Base-by-base conservation (phyloP, 2,113 vertebrate genomes). In the Ptychochromis oligacanthus region DNA sequence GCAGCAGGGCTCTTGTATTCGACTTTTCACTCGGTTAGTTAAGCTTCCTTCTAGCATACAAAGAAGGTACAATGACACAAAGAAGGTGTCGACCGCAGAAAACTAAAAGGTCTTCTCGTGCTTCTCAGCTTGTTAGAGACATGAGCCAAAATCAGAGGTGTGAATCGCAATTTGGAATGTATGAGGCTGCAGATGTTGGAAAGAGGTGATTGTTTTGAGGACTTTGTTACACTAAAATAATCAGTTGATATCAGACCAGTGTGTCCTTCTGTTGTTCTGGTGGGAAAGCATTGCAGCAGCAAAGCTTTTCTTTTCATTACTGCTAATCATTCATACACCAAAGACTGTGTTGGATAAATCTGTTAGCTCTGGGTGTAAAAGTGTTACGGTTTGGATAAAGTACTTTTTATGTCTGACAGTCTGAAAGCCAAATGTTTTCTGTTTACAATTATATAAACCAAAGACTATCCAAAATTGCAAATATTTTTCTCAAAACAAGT, bases 1-100 rank as follows among this genome's bases (percentile, higher is more conserved):
- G 79, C 75, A 76, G 82, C 64, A 58, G 61, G 81, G 26, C 34
- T 81, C 87, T 70, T 43, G 22, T 26, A 82, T 36, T 43, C 22
- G 17, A 75, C 67, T 55, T 85, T 79, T 79, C 31, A 56, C 26
- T 83, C 20, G 2, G 52, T 83, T 76, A 49, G 84, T 36, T 36
- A 24, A 43, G 57, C 61, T 60, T 79, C 43, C 57, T n/a, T 70
- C 40, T 59, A 52, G 43, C 78, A 62, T 54, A 70, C 40, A 28
- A 54, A 72, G 6, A n/a, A 72, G 46, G 31, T 72, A n/a, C 67
- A 3, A n/a, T 46, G 4, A 54, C 26, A 54, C 26, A 72, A 72
- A 72, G 46, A n/a, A 34, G 52, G 67, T 1, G 67, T 72, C 18
- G 14, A 28, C 9, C 4, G 6, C 46, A 72, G 18, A 34, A 72